phyloP scores from a whole-genome alignment of 2,888 invertebrate species.

The Pterostichus niger region DNA sequence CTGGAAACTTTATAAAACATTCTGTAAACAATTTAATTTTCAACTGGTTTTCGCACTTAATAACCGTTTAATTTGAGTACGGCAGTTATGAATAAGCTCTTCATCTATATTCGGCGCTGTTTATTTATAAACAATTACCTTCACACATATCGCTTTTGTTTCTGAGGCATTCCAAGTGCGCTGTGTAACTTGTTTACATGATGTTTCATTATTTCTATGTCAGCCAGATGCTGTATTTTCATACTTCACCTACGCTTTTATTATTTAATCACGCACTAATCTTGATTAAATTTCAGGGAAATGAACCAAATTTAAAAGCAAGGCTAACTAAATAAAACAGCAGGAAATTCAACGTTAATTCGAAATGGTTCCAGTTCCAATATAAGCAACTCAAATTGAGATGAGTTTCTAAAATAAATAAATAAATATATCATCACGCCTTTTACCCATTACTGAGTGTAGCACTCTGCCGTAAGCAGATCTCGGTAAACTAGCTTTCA shows the following conservation, averaged over 20 bases:
- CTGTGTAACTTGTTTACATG: conserved; percentile 20
- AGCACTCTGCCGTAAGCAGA: no score
- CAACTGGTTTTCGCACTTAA: not conserved
- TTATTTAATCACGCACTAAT: not conserved
- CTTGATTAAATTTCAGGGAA: no score
- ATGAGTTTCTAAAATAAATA: no score
- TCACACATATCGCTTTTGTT: not conserved
- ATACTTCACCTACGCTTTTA: conserved; percentile 5
- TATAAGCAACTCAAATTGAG: no score
- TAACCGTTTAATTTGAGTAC: no score
- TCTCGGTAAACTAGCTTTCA: no score
- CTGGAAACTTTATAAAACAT: not conserved
- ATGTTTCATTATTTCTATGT: not conserved
- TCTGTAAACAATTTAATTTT: not conserved
- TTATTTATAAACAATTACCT: conserved; percentile 6
- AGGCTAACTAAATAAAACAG: no score
- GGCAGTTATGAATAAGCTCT: not conserved
- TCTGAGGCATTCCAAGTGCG: not conserved
- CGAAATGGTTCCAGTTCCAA: no score
- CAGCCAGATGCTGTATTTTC: not conserved
- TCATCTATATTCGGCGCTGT: not conserved
- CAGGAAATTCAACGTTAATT: no score
- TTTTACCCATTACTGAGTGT: no score
- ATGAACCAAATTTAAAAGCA: no score
- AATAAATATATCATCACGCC: no score